These are phyloP conservation scores for Drosophila fuyamai DNA, from an alignment of 1,140 invertebrate species.

Conservation along the genomic window DNA sequence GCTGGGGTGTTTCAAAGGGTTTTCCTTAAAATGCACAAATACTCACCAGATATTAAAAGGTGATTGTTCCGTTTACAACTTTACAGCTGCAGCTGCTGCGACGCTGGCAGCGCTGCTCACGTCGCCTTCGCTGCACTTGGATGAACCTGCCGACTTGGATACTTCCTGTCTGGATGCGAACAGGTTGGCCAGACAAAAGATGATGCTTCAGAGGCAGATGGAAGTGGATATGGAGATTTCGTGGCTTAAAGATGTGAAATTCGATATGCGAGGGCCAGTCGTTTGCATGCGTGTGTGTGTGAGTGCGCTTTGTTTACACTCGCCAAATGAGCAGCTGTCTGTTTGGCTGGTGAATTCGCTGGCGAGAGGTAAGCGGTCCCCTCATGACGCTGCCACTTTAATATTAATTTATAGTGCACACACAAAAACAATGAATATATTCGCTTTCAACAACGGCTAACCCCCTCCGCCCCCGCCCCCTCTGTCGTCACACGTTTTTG, in stretches of 20 bases:
- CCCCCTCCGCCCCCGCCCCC: constrained; percentile 4
- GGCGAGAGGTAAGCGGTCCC: constrained; percentile 45
- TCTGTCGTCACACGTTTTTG: constrained; percentile 75
- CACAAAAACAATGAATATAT: constrained; percentile 43
- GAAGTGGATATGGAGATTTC: constrained; percentile 19
- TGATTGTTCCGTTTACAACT: constrained; percentile 19
- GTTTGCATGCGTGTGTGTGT: constrained; percentile 37
- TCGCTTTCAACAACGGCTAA: constrained; percentile 49
- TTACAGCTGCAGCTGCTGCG: constrained; percentile 51
- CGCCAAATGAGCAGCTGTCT: constrained; percentile 68
- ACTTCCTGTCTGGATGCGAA: constrained; percentile 71
- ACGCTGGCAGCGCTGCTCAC: constrained; percentile 40
- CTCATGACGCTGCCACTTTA: constrained; percentile 56
- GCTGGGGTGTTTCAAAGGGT: constrained; percentile 3
- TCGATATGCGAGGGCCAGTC: constrained; percentile 53
- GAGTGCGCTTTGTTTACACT: constrained; percentile 70
- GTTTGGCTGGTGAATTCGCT: constrained; percentile 44
- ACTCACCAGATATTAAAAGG: constrained; percentile 45
- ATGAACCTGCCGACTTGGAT: constrained; percentile 34
- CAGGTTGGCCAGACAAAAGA: constrained; percentile 71
- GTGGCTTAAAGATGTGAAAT: constrained; percentile 54
- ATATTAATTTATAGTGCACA: constrained; percentile 68
- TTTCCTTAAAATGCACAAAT: neutral
- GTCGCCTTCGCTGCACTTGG: constrained; percentile 65
- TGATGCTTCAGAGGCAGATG: constrained; percentile 20